Evolutionary conservation across 1,140 invertebrate species (phyloP).

Genomic region (Oncopeltus fasciatus): DNA sequence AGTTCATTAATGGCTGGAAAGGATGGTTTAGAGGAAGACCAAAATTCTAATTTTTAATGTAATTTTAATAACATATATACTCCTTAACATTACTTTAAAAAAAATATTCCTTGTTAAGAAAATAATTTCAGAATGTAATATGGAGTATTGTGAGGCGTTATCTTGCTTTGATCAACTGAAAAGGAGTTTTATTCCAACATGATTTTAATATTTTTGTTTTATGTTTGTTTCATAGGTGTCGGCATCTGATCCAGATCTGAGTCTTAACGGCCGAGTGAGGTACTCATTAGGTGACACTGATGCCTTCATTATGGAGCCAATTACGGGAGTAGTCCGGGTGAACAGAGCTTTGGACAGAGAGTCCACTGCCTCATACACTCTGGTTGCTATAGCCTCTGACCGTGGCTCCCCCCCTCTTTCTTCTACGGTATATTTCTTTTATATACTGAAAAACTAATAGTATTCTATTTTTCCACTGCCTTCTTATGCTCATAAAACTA

Average conservation of each 20-base stretch:
- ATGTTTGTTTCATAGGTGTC: slow-evolving; percentile 13
- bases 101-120: no score
- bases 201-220: not conserved
- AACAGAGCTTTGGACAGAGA: slow-evolving; percentile 85
- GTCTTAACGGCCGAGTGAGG: slow-evolving; percentile 70
- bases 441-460: slow-evolving; percentile 27
- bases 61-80: no score
- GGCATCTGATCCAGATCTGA: slow-evolving; percentile 78
- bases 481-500: no score
- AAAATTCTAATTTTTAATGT: no score
- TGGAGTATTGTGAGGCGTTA: no score
- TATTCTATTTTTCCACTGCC: slow-evolving; percentile 90
- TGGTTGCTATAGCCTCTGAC: slow-evolving; percentile 81
- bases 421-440: slow-evolving; percentile 37
- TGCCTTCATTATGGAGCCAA: slow-evolving; percentile 83
- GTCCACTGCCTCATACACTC: slow-evolving; percentile 65
- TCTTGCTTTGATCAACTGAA: no score
- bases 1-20: no score
- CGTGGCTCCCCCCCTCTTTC: slow-evolving; percentile 63
- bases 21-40: no score
- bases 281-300: slow-evolving; percentile 76
- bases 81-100: no score
- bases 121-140: no score
- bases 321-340: slow-evolving; percentile 82
- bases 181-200: slow-evolving; percentile 5